phyloP scores from a whole-genome alignment of 2,797 vertebrate species.

The Tympanoctomys barrerae region DNA sequence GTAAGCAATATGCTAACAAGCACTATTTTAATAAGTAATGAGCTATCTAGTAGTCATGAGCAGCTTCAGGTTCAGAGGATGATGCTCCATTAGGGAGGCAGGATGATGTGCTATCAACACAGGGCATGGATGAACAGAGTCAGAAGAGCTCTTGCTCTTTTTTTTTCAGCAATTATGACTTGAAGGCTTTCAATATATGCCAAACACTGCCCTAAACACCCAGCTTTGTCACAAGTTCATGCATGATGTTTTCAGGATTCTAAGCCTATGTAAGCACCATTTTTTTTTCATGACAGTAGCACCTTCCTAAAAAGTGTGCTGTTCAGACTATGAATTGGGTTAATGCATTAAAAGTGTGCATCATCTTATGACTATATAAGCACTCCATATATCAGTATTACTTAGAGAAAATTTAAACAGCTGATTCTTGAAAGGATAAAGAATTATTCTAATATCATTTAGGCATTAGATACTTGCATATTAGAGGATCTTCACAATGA shows the following conservation, averaged over 20 bases:
- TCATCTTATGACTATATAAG: not conserved
- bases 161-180: not conserved
- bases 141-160: not conserved
- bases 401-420: conserved; percentile 20
- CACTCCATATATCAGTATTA: not conserved
- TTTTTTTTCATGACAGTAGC: conserved; percentile 23
- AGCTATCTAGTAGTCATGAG: not conserved
- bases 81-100: not conserved
- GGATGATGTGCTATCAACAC: not conserved
- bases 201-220: not conserved
- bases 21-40: not conserved
- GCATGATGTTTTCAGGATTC: not conserved
- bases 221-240: not conserved
- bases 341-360: conserved; percentile 33
- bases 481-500: conserved; percentile 13
- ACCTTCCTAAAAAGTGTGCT: not conserved
- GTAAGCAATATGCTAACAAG: not conserved
- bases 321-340: not conserved
- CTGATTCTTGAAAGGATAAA: conserved; percentile 1
- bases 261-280: not conserved
- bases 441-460: conserved; percentile 23
- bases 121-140: not conserved
- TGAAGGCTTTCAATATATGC: not conserved
- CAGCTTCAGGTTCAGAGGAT: not conserved
- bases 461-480: conserved; percentile 1